Conservation (phyloP, 2,888 invertebrate genomes). For the Macrophya annulata region DNA sequence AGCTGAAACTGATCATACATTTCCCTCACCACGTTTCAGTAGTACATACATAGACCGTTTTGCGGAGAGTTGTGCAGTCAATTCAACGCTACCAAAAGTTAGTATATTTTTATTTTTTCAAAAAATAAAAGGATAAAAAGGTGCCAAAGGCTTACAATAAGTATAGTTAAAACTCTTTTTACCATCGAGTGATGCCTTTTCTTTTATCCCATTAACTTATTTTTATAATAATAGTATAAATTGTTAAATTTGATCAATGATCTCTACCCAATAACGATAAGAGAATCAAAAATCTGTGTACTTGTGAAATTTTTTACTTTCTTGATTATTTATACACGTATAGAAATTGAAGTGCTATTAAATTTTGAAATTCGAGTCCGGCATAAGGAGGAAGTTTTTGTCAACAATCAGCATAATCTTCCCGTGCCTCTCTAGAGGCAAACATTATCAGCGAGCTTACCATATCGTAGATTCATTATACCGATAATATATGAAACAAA, state of each 20-base stretch:
- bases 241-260: neutral
- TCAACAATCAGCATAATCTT: slow-evolving; percentile 71
- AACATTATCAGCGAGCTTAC: slow-evolving; percentile 55
- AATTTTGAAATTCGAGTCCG: slow-evolving; percentile 36
- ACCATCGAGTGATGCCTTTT: neutral
- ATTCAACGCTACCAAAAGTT: neutral
- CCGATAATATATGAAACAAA: neutral
- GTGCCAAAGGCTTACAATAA: neutral
- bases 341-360: neutral
- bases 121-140: neutral
- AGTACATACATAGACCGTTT: neutral
- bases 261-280: neutral
- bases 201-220: neutral
- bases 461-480: slow-evolving; percentile 50
- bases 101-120: neutral
- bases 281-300: slow-evolving; percentile 1
- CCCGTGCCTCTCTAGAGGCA: slow-evolving; percentile 60
- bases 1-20: neutral
- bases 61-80: neutral
- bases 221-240: neutral
- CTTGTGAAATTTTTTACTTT: neutral
- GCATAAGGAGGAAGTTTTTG: slow-evolving; percentile 41
- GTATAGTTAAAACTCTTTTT: neutral
- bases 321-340: neutral
- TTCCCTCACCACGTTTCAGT: neutral